A percentile compares a stretch with the other conserved stretches of the same genome.
Evolutionary conservation across 2,888 invertebrate genomes (phyloP).

Genomic region (Metopia argyrocephala): DNA sequence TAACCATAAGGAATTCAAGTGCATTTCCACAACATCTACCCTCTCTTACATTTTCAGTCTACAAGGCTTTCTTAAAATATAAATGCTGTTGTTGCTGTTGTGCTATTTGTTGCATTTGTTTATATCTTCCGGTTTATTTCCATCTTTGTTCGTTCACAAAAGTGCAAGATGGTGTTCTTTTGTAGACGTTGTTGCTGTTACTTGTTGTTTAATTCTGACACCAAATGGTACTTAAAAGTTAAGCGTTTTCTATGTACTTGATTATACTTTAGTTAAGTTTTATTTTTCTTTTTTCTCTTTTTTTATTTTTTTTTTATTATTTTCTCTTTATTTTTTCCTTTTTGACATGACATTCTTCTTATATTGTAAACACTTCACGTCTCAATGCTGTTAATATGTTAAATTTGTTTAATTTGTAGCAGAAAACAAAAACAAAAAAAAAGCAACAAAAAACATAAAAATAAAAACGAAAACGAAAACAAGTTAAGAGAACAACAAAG

Average conservation of each 20-base stretch:
- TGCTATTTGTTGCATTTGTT: not conserved
- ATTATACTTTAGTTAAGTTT: slow-evolving; percentile 25
- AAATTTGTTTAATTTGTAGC: slow-evolving; percentile 15
- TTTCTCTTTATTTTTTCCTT: not conserved
- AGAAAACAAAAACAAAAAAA: not conserved
- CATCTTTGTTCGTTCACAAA: not conserved
- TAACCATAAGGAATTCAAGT: not conserved
- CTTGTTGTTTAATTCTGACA: slow-evolving; percentile 56
- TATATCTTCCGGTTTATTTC: not conserved
- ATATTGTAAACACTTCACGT: slow-evolving; percentile 60
- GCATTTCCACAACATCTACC: not conserved
- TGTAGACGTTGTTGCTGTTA: slow-evolving; percentile 6
- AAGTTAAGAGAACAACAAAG: not conserved
- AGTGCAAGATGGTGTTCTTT: not conserved
- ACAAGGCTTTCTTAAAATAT: no score
- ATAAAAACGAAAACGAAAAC: not conserved
- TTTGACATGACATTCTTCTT: slow-evolving; percentile 12
- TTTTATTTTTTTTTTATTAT: not conserved
- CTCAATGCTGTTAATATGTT: slow-evolving; percentile 52
- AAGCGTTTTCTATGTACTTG: slow-evolving; percentile 55
- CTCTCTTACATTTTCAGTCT: no score
- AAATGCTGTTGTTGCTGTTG: not conserved
- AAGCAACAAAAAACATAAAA: not conserved
- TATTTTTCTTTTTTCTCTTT: slow-evolving; percentile 1
- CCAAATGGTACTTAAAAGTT: slow-evolving; percentile 63